Conservation (phyloP, 2,797 vertebrate species). For the Taeniopygia guttata region DNA sequence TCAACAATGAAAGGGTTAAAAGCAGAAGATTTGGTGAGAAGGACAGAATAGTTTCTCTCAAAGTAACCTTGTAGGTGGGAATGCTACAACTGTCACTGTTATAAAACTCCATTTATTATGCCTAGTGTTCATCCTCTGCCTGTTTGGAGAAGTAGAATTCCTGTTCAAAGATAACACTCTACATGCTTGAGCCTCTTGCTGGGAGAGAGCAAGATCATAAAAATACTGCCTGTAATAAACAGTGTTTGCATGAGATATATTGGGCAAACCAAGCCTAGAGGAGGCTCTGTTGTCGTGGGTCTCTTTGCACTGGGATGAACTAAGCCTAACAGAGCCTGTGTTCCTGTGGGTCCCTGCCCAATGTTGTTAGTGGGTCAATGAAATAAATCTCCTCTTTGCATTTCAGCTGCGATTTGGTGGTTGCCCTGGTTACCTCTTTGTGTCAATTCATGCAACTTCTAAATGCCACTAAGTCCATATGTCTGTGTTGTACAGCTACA, state of each 20-base stretch:
- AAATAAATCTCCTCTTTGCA: neutral
- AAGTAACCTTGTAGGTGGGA: neutral
- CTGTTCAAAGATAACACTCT: neutral
- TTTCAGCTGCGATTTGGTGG: neutral
- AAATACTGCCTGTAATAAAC: too few species aligned
- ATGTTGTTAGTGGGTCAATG: neutral
- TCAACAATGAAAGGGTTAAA: neutral
- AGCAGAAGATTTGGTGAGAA: neutral
- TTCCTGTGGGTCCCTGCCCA: neutral
- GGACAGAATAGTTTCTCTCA: neutral
- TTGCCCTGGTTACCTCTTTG: too few species aligned
- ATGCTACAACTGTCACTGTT: too few species aligned
- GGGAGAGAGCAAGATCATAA: neutral
- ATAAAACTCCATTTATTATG: neutral
- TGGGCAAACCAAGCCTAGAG: too few species aligned
- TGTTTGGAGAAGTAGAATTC: neutral
- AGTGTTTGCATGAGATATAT: accelerated
- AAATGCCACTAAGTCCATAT: neutral
- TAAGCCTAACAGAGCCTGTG: neutral
- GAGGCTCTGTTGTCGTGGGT: neutral
- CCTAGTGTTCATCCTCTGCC: neutral
- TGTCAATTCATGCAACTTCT: neutral
- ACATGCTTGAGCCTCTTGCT: neutral
- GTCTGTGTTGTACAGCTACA: neutral
- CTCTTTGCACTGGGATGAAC: neutral